phyloP scores from a whole-genome alignment of 2,797 vertebrate species.

The Chloroceryle inda region DNA sequence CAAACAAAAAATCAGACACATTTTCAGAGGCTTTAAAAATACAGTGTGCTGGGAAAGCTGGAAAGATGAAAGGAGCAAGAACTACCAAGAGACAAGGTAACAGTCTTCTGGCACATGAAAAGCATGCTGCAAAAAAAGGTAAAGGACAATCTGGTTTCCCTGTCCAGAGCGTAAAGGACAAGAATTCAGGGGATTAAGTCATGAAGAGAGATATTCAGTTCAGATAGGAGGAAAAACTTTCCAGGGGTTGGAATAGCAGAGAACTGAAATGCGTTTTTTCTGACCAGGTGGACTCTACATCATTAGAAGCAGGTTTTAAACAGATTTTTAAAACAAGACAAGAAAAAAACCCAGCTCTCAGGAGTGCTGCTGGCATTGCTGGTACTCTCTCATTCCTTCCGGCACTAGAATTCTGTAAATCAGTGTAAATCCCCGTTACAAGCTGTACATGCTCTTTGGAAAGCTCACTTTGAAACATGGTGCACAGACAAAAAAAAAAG shows the following conservation, averaged over 20 bases:
- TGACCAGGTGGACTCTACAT: not conserved
- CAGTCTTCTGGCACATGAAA: not conserved
- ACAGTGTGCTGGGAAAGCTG: not conserved
- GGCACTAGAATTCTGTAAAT: not conserved
- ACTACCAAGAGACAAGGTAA: not conserved
- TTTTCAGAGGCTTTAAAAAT: not conserved
- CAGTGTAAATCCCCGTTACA: not conserved
- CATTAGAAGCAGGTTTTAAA: not conserved
- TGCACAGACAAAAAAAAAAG: not conserved
- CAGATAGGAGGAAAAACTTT: not conserved
- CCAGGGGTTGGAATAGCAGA: not conserved
- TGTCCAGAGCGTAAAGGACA: rapidly evolving
- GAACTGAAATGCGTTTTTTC: not conserved
- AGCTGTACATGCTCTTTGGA: not conserved
- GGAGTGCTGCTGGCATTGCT: not conserved
- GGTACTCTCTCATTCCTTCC: not conserved
- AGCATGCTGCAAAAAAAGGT: not conserved
- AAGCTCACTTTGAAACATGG: not conserved
- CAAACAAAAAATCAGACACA: rapidly evolving
- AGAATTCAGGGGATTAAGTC: not conserved
- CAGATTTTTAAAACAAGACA: not conserved
- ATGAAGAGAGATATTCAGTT: not conserved
- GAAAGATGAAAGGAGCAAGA: not conserved
- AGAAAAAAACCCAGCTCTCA: not conserved
- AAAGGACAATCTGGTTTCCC: not conserved